A percentile compares a stretch with the other conserved stretches of the same genome.
Evolutionary conservation across 2,797 vertebrate species (phyloP).

Genomic region (Silurus lanzhouensis): DNA sequence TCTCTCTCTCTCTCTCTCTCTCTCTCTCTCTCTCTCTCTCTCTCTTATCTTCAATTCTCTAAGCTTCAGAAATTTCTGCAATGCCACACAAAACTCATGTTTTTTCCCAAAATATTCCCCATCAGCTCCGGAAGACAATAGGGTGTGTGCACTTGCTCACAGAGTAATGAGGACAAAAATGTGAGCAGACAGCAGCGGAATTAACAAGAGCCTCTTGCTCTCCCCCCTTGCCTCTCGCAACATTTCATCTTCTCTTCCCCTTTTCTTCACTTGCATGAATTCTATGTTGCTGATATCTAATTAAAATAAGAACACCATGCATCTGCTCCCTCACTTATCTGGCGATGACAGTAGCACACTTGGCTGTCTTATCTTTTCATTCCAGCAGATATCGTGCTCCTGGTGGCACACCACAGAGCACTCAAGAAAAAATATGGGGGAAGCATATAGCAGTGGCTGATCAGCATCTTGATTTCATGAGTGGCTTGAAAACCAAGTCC

Average conservation of each 20-base stretch:
- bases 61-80: constrained; percentile 68
- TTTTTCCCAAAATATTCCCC: constrained; percentile 68
- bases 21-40: constrained; percentile 31
- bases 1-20: constrained; percentile 44
- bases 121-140: constrained; percentile 71
- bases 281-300: constrained; percentile 64
- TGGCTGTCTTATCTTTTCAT: constrained; percentile 44
- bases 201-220: constrained; percentile 73
- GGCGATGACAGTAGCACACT: constrained; percentile 37
- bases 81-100: constrained; percentile 67
- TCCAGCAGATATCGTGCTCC: constrained; percentile 15
- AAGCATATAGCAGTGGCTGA: constrained; percentile 22
- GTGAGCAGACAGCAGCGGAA: constrained; percentile 77
- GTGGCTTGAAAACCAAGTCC: constrained; percentile 28
- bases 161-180: constrained; percentile 81
- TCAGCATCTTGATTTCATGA: constrained; percentile 32
- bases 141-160: constrained; percentile 62
- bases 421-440: constrained; percentile 15
- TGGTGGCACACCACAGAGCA: constrained; percentile 16
- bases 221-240: constrained; percentile 53
- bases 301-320: constrained; percentile 65
- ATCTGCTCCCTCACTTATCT: constrained; percentile 50
- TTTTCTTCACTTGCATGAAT: constrained; percentile 46
- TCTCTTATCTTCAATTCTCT: constrained; percentile 52
- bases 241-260: constrained; percentile 33